Percentiles rank a stretch among this genome's conserved stretches.
Evolutionary conservation across 1,140 invertebrate genomes (phyloP).

Genomic region (Drosophila kikkawai): DNA sequence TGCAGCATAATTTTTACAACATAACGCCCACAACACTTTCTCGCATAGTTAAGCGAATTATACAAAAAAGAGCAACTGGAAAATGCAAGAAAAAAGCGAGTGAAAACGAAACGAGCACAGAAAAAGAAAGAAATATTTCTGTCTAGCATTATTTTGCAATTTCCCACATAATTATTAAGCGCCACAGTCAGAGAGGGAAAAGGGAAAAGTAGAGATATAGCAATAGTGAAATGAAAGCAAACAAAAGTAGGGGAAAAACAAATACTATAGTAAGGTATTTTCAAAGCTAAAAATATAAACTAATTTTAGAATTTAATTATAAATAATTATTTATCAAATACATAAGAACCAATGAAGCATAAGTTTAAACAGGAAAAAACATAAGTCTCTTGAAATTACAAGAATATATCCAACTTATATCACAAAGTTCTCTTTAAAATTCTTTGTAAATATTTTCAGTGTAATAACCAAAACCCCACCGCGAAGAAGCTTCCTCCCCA

Average conservation of each 20-base stretch:
- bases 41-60: conserved; percentile 71
- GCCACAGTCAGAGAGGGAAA: conserved; percentile 36
- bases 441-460: neutral
- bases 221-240: conserved; percentile 52
- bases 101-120: conserved; percentile 38
- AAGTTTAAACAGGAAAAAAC: no score
- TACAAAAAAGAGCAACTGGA: conserved; percentile 28
- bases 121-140: conserved; percentile 60
- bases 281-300: neutral
- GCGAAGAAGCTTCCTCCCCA: conserved; percentile 25
- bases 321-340: no score
- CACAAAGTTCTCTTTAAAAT: neutral
- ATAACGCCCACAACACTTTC: conserved; percentile 79
- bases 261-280: neutral
- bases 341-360: no score
- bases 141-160: conserved; percentile 78
- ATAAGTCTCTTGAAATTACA: neutral
- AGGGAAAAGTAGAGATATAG: conserved; percentile 1
- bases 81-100: conserved; percentile 37
- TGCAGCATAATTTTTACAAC: conserved; percentile 49
- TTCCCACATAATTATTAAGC: conserved; percentile 81
- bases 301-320: no score
- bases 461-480: conserved; percentile 9
- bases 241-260: conserved; percentile 20
- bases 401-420: neutral